These are phyloP conservation scores for Hedya salicella DNA, from an alignment of 2,888 invertebrate genomes.

Conservation along the genomic window DNA sequence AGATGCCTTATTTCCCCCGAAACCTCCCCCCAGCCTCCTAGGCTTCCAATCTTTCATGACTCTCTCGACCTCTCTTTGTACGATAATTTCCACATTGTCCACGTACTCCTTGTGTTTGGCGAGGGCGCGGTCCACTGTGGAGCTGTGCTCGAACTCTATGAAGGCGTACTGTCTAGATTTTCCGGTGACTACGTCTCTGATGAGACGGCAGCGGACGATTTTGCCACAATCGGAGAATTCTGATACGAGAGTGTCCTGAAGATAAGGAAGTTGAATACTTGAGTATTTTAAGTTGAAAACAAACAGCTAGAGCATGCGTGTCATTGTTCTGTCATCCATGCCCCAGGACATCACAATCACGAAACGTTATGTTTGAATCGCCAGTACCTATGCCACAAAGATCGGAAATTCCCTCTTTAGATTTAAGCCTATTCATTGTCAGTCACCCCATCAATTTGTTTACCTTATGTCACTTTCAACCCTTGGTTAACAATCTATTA, in stretches of 20 bases:
- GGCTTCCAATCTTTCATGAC: slow-evolving; percentile 92
- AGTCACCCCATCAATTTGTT: no score
- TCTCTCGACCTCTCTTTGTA: slow-evolving; percentile 90
- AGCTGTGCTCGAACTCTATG: slow-evolving; percentile 89
- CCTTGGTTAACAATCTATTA: no score
- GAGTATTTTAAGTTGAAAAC: no score
- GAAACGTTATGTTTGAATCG: no score
- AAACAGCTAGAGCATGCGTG: no score
- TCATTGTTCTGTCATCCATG: no score
- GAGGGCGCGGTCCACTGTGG: slow-evolving; percentile 86
- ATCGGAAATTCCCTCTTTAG: no score
- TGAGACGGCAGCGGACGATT: slow-evolving; percentile 86
- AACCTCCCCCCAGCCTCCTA: slow-evolving; percentile 93
- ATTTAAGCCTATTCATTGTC: no score
- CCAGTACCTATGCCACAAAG: no score
- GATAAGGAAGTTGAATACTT: slow-evolving; percentile 36
- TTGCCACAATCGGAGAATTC: slow-evolving; percentile 88
- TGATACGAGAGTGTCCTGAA: slow-evolving; percentile 81
- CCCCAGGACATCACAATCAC: no score
- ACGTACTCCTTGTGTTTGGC: slow-evolving; percentile 85
- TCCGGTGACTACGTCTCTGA: slow-evolving; percentile 93
- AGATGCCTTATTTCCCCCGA: slow-evolving; percentile 93
- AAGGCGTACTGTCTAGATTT: slow-evolving; percentile 93
- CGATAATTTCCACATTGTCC: slow-evolving; percentile 88
- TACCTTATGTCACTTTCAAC: no score